phyloP scores from a whole-genome alignment of 2,888 invertebrate genomes.

The Myopa testacea region DNA sequence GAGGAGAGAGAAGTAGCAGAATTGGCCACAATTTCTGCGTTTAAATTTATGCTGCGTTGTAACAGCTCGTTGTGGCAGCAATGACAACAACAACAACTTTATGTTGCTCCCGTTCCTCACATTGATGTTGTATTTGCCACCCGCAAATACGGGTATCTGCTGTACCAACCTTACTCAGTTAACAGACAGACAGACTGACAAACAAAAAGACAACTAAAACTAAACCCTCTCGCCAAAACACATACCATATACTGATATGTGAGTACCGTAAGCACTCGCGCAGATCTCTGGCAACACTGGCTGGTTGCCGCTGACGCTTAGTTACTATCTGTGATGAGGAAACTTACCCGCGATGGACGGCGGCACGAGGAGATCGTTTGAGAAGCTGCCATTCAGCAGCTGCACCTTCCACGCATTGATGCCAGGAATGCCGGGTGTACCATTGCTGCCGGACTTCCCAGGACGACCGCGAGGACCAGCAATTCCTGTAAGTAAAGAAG shows the following conservation, averaged over 20 bases:
- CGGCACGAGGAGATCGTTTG: slow-evolving; percentile 81
- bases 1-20: no score
- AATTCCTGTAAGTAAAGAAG: slow-evolving; percentile 54
- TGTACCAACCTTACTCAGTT: not conserved
- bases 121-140: not conserved
- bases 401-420: slow-evolving; percentile 79
- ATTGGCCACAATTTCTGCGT: not conserved
- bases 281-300: not conserved
- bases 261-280: not conserved
- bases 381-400: slow-evolving; percentile 71
- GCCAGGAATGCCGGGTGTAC: slow-evolving; percentile 83
- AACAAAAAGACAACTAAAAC: not conserved
- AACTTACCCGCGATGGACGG: slow-evolving; percentile 81
- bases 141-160: not conserved
- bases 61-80: not conserved
- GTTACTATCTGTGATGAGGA: no score
- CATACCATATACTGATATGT: no score
- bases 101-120: no score
- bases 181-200: no score
- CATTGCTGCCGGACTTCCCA: slow-evolving; percentile 80
- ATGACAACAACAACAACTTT: not conserved
- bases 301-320: no score
- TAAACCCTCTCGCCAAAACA: not conserved
- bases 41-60: not conserved
- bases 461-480: slow-evolving; percentile 78